Percentiles rank a stretch among this genome's conserved stretches.
These are phyloP conservation scores for Gouania willdenowi DNA, from an alignment of 2,797 vertebrate species.

Conservation along the genomic window DNA sequence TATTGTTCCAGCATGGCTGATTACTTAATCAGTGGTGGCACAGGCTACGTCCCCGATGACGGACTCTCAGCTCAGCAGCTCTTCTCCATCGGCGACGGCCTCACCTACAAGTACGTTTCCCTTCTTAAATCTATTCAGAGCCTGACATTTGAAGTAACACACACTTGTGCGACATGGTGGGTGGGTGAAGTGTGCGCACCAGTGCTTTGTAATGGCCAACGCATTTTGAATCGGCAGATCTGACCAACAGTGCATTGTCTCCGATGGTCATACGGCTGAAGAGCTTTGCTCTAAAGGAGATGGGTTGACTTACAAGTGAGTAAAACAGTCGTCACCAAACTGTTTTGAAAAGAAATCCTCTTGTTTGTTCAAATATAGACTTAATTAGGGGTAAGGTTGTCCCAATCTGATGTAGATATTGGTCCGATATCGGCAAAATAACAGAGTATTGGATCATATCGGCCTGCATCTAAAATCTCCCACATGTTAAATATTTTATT, in stretches of 20 bases:
- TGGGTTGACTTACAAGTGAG: slow-evolving; percentile 97
- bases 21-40: slow-evolving; percentile 92
- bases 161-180: slow-evolving; percentile 23
- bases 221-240: slow-evolving; percentile 82
- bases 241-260: slow-evolving; percentile 79
- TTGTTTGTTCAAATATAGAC: slow-evolving; percentile 38
- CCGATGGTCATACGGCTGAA: slow-evolving; percentile 88
- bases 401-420: no score
- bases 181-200: slow-evolving; percentile 42
- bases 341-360: slow-evolving; percentile 40
- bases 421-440: no score
- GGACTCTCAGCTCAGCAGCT: slow-evolving; percentile 92
- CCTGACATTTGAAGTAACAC: no score
- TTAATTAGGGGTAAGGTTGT: slow-evolving; percentile 19
- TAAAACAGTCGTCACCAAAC: slow-evolving; percentile 68
- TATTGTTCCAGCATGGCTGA: slow-evolving; percentile 90
- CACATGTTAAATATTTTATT: no score
- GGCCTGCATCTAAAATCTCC: no score
- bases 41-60: slow-evolving; percentile 90
- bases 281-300: slow-evolving; percentile 92
- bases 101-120: slow-evolving; percentile 90
- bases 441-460: no score
- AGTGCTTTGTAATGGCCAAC: slow-evolving; percentile 75
- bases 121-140: slow-evolving; percentile 17
- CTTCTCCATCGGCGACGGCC: slow-evolving; percentile 86